These are phyloP conservation scores for Eledone cirrhosa DNA, from an alignment of 2,888 invertebrate species.

Conservation along the genomic window DNA sequence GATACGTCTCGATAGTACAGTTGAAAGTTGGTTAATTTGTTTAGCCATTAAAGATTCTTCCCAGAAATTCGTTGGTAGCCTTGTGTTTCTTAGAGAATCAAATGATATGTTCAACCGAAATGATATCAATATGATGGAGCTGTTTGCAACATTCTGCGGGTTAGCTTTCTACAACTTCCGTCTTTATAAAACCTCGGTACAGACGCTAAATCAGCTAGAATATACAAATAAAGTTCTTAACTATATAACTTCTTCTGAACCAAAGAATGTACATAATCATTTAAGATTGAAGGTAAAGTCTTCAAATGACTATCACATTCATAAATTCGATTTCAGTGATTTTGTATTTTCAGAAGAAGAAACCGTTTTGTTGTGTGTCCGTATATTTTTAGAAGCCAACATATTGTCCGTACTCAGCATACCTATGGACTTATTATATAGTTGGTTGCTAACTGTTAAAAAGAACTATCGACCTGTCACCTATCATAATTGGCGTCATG, in stretches of 20 bases:
- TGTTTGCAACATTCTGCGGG: constrained; percentile 96
- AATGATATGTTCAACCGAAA: constrained; percentile 87
- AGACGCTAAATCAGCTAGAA: constrained; percentile 94
- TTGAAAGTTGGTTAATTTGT: constrained; percentile 77
- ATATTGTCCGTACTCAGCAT: not conserved
- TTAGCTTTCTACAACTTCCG: constrained; percentile 96
- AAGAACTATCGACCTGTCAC: constrained; percentile 98
- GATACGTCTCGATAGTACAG: not conserved
- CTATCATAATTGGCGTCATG: constrained; percentile 96
- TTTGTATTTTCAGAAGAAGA: constrained; percentile 89
- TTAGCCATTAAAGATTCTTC: constrained; percentile 93
- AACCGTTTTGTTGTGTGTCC: constrained; percentile 73
- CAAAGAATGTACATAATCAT: constrained; percentile 82
- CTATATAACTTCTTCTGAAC: constrained; percentile 90
- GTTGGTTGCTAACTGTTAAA: constrained; percentile 93
- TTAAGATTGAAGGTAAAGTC: constrained; percentile 74
- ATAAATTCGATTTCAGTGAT: constrained; percentile 76
- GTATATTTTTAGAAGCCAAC: not conserved
- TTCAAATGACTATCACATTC: constrained; percentile 82
- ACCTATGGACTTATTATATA: constrained; percentile 80
- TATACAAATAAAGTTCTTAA: constrained; percentile 92
- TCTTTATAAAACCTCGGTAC: constrained; percentile 95
- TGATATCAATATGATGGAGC: constrained; percentile 88
- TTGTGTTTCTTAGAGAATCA: constrained; percentile 90
- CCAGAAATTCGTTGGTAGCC: constrained; percentile 87